Conservation (phyloP, 2,888 invertebrate species). For the Cotesia congregata region DNA sequence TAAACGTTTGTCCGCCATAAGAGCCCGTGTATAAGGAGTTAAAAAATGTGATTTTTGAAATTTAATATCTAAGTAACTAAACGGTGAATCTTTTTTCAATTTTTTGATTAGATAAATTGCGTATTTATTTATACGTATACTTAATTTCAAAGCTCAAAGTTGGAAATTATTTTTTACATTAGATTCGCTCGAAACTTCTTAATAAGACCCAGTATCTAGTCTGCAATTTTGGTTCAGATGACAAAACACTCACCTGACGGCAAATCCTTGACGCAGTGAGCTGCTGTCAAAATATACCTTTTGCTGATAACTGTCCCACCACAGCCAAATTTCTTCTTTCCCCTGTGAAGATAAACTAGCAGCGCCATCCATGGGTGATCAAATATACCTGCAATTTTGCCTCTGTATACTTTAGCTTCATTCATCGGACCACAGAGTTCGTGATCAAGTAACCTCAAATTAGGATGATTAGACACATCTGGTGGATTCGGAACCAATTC, state of each 20-base stretch:
- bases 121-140: too few species aligned
- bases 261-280: background rate
- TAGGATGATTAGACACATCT: background rate
- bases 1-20: too few species aligned
- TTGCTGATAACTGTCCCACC: background rate
- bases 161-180: too few species aligned
- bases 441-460: background rate
- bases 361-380: background rate
- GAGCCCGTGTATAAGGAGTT: too few species aligned
- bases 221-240: too few species aligned
- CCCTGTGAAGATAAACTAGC: background rate
- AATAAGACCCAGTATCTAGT: too few species aligned
- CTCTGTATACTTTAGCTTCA: background rate
- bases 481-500: background rate
- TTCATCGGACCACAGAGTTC: background rate
- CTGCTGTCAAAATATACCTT: slow-evolving; percentile 7
- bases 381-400: background rate
- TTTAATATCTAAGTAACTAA: too few species aligned
- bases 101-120: too few species aligned
- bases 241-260: background rate
- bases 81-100: too few species aligned
- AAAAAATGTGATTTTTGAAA: too few species aligned
- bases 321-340: background rate
- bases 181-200: too few species aligned
- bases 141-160: too few species aligned